Percentiles rank a stretch among this genome's conserved stretches.
Conservation (phyloP, 1,140 invertebrate species). For the Chrysopa pallens region DNA sequence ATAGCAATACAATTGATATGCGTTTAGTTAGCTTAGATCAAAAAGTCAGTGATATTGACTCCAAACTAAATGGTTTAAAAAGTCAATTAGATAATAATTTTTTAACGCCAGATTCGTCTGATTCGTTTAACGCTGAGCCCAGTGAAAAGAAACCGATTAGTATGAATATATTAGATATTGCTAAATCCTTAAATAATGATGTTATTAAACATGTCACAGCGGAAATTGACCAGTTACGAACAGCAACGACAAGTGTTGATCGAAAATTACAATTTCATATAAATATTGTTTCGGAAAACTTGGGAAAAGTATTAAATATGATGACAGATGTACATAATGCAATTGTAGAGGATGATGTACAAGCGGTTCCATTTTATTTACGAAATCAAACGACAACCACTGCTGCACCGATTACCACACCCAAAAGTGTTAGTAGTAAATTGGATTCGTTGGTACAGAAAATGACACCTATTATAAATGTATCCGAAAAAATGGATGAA, state of each 20-base stretch:
- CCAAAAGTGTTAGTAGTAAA: slow-evolving; percentile 42
- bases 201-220: slow-evolving; percentile 54
- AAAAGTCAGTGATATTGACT: slow-evolving; percentile 64
- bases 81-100: slow-evolving; percentile 68
- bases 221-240: slow-evolving; percentile 52
- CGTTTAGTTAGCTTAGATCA: slow-evolving; percentile 50
- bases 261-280: slow-evolving; percentile 70
- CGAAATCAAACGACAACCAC: slow-evolving; percentile 26
- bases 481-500: slow-evolving; percentile 77
- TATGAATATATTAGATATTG: slow-evolving; percentile 58
- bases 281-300: slow-evolving; percentile 60
- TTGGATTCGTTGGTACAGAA: slow-evolving; percentile 57
- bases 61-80: slow-evolving; percentile 55
- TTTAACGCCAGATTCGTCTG: slow-evolving; percentile 53
- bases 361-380: slow-evolving; percentile 16
- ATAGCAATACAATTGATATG: slow-evolving; percentile 32
- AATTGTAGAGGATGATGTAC: slow-evolving; percentile 39
- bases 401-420: slow-evolving; percentile 30
- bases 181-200: slow-evolving; percentile 58
- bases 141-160: slow-evolving; percentile 69
- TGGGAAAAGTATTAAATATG: slow-evolving; percentile 55
- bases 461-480: slow-evolving; percentile 64
- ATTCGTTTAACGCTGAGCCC: slow-evolving; percentile 66
- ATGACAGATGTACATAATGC: slow-evolving; percentile 64
- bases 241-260: slow-evolving; percentile 59